Evolutionary conservation across 2,113 vertebrate genomes (phyloP).

Genomic region (Datnioides undecimradiatus): DNA sequence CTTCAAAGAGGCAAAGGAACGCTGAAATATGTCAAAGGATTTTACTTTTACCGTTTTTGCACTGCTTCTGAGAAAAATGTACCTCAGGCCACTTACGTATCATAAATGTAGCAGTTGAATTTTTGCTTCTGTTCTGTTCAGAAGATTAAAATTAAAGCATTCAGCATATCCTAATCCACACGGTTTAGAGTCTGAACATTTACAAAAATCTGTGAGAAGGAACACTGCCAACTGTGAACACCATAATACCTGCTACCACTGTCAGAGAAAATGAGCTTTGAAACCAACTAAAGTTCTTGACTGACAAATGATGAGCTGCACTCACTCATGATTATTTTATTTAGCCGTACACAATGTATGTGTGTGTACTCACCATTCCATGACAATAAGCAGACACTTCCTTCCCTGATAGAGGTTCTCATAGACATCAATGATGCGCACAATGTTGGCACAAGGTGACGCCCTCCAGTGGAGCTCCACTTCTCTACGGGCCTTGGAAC

Average conservation of each 20-base stretch:
- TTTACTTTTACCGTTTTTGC: too few relatives aligned
- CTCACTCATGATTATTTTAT: neutral
- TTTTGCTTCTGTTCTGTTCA: too few relatives aligned
- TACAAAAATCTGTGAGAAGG: neutral
- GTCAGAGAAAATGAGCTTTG: neutral
- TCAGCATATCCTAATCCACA: too few relatives aligned
- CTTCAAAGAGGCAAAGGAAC: neutral
- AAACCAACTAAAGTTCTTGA: neutral
- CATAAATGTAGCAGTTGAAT: neutral
- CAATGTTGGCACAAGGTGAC: conserved; percentile 93
- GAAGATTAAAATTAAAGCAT: too few relatives aligned
- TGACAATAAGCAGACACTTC: conserved; percentile 97
- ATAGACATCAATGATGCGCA: conserved; percentile 95
- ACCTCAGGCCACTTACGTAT: too few relatives aligned
- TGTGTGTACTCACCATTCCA: conserved; percentile 91
- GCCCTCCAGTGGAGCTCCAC: conserved; percentile 98
- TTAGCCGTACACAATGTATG: neutral
- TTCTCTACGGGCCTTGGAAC: conserved; percentile 94
- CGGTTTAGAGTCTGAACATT: neutral
- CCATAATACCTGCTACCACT: neutral
- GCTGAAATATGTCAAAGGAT: neutral
- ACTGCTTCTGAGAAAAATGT: too few relatives aligned
- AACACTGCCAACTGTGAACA: neutral
- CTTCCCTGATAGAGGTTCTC: conserved; percentile 95
- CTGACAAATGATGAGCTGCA: neutral